Evolutionary conservation across 2,797 vertebrate species (phyloP).

Genomic region (Melanotaenia trifasciata): DNA sequence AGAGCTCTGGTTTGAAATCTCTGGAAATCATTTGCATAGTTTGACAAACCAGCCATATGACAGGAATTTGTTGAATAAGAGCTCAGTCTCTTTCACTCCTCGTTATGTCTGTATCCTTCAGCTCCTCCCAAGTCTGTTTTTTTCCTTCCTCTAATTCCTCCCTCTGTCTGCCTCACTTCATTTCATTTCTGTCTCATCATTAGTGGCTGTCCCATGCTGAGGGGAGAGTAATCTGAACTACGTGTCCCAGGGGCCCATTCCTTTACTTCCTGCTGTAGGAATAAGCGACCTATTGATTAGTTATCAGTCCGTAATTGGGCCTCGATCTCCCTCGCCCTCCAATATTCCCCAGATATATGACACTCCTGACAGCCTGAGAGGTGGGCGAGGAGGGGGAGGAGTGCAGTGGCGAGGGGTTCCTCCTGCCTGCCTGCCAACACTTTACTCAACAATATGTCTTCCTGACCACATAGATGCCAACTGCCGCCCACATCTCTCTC

Average conservation of each 20-base stretch:
- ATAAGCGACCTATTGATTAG: constrained; percentile 99
- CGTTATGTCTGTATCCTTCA: constrained; percentile 28
- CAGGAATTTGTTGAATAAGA: background rate
- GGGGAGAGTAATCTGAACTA: constrained; percentile 99
- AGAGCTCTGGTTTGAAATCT: background rate
- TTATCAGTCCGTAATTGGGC: constrained; percentile 99
- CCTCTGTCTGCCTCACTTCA: constrained; percentile 62
- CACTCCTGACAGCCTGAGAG: constrained; percentile 91
- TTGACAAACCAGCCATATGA: constrained; percentile 13
- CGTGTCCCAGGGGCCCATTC: constrained; percentile 96
- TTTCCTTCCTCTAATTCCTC: constrained; percentile 24
- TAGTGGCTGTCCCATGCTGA: constrained; percentile 93
- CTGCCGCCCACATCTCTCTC: constrained; percentile 60
- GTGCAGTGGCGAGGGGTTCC: constrained; percentile 38
- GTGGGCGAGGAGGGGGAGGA: constrained; percentile 55
- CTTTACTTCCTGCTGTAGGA: constrained; percentile 99
- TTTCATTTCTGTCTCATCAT: constrained; percentile 88
- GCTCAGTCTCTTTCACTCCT: constrained; percentile 20
- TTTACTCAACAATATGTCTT: constrained; percentile 95
- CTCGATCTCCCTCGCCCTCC: constrained; percentile 92
- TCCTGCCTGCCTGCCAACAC: constrained; percentile 90
- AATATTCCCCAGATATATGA: constrained; percentile 90
- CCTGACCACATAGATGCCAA: constrained; percentile 86
- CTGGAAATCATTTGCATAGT: constrained; percentile 8
- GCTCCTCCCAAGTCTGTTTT: constrained; percentile 5